Conservation (phyloP, 2,113 vertebrate species). For the Oreotrochilus melanogaster region DNA sequence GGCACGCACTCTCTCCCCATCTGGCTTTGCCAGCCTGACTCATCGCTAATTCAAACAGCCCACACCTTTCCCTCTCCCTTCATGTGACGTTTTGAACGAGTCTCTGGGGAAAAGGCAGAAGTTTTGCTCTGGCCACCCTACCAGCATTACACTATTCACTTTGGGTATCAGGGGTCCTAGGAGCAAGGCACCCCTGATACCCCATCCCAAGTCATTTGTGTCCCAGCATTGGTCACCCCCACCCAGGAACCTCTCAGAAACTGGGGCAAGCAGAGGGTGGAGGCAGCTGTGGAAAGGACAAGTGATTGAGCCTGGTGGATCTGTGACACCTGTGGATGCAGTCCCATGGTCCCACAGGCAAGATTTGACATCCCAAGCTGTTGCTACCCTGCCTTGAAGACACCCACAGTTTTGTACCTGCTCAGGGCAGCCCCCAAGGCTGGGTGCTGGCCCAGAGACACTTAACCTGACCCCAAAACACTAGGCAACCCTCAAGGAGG, state of each 20-base stretch:
- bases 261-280: slow-evolving; percentile 2
- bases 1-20: slow-evolving; percentile 72
- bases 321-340: background rate
- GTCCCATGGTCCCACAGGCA: background rate
- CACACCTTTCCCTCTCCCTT: slow-evolving; percentile 70
- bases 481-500: no score
- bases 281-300: slow-evolving; percentile 18
- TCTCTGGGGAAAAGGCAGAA: background rate
- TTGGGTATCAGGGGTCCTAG: background rate
- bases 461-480: background rate
- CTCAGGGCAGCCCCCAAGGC: background rate
- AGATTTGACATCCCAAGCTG: background rate
- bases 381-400: background rate
- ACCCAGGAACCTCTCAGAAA: background rate
- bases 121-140: background rate
- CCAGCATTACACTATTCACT: background rate
- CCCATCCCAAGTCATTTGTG: background rate
- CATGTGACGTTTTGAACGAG: slow-evolving; percentile 4
- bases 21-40: slow-evolving; percentile 71
- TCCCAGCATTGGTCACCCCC: fast-evolving
- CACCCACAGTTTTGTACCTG: background rate
- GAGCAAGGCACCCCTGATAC: background rate
- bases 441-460: no score
- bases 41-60: slow-evolving; percentile 74
- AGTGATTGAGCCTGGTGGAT: slow-evolving; percentile 4